Percentiles rank a stretch among this genome's conserved stretches.
These are phyloP conservation scores for Drosophila equinoxialis DNA, from an alignment of 1,140 invertebrate genomes.

Conservation along the genomic window DNA sequence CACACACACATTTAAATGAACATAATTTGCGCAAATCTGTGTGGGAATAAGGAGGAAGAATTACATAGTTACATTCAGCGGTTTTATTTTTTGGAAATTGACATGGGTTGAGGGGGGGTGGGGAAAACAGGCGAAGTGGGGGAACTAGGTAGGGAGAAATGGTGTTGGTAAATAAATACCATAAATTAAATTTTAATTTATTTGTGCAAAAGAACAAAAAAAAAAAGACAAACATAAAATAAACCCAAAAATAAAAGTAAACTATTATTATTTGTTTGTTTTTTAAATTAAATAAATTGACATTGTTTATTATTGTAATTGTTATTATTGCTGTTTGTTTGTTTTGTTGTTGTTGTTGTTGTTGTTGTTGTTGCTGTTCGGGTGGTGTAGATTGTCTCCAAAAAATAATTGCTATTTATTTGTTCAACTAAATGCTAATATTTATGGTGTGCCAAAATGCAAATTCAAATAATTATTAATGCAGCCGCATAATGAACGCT, in stretches of 20 bases:
- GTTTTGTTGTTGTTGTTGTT: background rate
- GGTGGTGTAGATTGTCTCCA: background rate
- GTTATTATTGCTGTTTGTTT: background rate
- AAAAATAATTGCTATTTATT: conserved; percentile 70
- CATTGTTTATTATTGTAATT: conserved; percentile 43
- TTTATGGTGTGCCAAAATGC: conserved; percentile 60
- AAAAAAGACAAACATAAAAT: background rate
- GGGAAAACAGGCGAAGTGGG: background rate
- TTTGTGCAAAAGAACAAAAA: conserved; percentile 40
- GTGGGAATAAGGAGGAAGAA: conserved; percentile 36
- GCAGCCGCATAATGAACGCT: conserved; percentile 15
- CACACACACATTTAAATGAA: conserved; percentile 77
- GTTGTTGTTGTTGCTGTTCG: background rate
- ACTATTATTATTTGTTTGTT: conserved; percentile 45
- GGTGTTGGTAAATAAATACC: conserved; percentile 18
- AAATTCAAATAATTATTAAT: conserved; percentile 47
- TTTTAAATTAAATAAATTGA: conserved; percentile 45
- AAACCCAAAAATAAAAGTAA: conserved; percentile 11
- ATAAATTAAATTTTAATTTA: conserved; percentile 46
- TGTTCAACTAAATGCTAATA: conserved; percentile 71
- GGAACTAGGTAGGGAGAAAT: background rate
- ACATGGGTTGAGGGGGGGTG: background rate
- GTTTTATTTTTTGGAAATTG: background rate
- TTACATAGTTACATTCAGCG: background rate
- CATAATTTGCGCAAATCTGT: conserved; percentile 82